Conservation (phyloP, 2,113 vertebrate species). For the Python bivittatus region DNA sequence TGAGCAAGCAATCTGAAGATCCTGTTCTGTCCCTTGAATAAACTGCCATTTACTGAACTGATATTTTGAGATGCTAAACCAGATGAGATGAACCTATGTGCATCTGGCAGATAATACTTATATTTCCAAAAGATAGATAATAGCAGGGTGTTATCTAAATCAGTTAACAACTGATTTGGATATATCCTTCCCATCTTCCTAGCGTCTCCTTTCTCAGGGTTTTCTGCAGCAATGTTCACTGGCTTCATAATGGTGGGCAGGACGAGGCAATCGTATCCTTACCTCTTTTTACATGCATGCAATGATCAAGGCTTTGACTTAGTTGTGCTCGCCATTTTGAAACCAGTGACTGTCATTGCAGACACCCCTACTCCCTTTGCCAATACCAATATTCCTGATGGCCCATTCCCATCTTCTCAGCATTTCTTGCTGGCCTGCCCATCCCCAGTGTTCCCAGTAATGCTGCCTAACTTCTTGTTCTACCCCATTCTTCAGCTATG, state of each 20-base stretch:
- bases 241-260: neutral
- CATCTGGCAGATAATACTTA: slow-evolving; percentile 7
- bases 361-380: neutral
- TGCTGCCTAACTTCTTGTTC: neutral
- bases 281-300: neutral
- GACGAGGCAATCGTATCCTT: neutral
- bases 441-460: neutral
- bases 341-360: neutral
- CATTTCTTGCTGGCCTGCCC: neutral
- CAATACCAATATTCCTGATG: neutral
- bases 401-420: neutral
- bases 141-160: slow-evolving; percentile 20
- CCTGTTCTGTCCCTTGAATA: no score
- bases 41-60: no score
- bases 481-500: neutral
- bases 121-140: neutral
- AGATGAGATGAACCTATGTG: neutral
- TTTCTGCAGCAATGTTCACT: neutral
- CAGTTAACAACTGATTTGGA: neutral
- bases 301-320: neutral
- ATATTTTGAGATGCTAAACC: neutral
- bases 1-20: no score
- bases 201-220: neutral
- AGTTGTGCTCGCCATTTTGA: neutral
- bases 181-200: neutral